Base-by-base conservation (phyloP, 2,113 vertebrate species). In the Istiophorus platypterus region DNA sequence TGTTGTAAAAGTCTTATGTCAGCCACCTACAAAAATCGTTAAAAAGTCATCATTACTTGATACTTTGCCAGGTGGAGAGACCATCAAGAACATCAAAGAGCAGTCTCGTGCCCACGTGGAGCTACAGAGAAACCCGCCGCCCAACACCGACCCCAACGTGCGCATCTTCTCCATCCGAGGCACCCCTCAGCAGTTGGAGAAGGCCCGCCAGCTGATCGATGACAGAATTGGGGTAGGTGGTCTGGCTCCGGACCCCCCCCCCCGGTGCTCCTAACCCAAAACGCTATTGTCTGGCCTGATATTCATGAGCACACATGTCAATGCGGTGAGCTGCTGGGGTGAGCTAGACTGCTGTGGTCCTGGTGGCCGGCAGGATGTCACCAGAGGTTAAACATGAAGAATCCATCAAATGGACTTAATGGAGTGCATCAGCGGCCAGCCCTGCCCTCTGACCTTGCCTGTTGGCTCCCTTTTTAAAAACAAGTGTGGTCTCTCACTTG, bases 31-130 rank as follows among this genome's bases (percentile, higher is more conserved):
- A 20, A 18, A 47, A 39, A 47, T 17, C 5, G 17, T 18, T 18
- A 7, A 7, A 63, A n/a, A 29, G 5, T n/a, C 34, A 13, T 41
- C 7, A 66, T 72, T 2, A 0, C 9, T 17, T 37, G 10, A n/a
- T 47, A 7, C 4, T 57, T 27, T 74, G 81, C 8, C 91, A 99
- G 98, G 98, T 79, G 98, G 98, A 3, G 98, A 99, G 92, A 99
- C 96, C 91, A 99, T 99, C 94, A 99, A 99, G 90, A 98, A 96
- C 95, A 99, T 99, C 91, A 99, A 99, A 82, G 97, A 99, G 94
- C 98, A 99, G 90, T 99, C 98, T 0, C 97, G 98, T n/a, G 98
- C 98, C 0, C 97, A 99, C 0, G 98, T 99, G 92, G 98, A 99
- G 95, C 97, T 99, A 0, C 97, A 99, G 95, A 96, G 98, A 83